phyloP scores from a whole-genome alignment of 2,888 invertebrate species.

The Glyphotaelius pellucidus region DNA sequence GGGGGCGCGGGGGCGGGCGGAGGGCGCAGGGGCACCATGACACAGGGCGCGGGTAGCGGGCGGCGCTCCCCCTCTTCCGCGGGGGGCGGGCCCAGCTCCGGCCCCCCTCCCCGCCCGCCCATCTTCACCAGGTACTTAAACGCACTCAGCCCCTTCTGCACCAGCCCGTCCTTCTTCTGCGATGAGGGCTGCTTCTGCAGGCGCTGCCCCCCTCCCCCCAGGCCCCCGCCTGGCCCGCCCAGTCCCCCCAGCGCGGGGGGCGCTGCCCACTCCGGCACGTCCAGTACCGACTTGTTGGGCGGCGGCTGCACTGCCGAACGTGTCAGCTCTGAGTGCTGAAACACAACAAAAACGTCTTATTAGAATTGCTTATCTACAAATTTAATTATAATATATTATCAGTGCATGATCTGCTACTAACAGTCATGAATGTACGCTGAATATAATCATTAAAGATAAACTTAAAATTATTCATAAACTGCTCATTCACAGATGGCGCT shows the following conservation, averaged over 20 bases:
- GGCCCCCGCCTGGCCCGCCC: constrained; percentile 69
- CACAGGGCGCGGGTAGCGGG: constrained; percentile 67
- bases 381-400: not conserved
- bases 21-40: constrained; percentile 70
- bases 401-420: not conserved
- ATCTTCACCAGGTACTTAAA: constrained; percentile 73
- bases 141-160: constrained; percentile 78
- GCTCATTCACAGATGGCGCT: no score
- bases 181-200: constrained; percentile 66
- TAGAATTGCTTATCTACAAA: not conserved
- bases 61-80: constrained; percentile 56
- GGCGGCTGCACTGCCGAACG: constrained; percentile 82
- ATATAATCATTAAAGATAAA: not conserved
- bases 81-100: constrained; percentile 62
- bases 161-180: constrained; percentile 76
- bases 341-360: constrained; percentile 61
- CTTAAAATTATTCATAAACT: no score
- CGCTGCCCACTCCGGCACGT: constrained; percentile 79
- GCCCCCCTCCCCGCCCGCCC: constrained; percentile 72
- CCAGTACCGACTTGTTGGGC: constrained; percentile 83
- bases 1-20: constrained; percentile 68
- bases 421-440: not conserved
- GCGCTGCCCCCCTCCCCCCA: constrained; percentile 63
- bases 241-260: constrained; percentile 67
- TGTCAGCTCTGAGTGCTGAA: constrained; percentile 83